Base-by-base conservation (phyloP, 2,888 invertebrate genomes). In the Ophioninae sp. region DNA sequence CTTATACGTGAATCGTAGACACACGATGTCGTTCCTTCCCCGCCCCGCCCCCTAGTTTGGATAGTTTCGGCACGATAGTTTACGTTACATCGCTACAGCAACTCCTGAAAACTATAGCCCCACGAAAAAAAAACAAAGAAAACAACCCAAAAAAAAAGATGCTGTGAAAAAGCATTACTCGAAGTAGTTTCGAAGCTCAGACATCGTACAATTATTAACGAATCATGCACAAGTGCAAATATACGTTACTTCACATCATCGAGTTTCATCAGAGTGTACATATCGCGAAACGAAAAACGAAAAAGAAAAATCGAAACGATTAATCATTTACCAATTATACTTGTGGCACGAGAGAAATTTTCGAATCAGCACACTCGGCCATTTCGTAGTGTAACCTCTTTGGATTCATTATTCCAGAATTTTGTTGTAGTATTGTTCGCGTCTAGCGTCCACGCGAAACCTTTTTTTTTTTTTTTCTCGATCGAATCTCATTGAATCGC, bases 151-250 rank as follows among this genome's bases (percentile, higher is more conserved):
- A 77, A 41, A 44, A 77, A 79, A 65, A 6, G 73, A 87, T 87
- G 84, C 89, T 91, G 91, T 91, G 91, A 90, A 91, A 91, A 91
- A 91, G 91, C 89, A 88, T 91, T 91, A 88, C 89, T 88, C 83
- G 81, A 75, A 85, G 30, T 30, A 65, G 70, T 81, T 72, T 56
- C 79, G 50, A 79, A 74, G 64, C 64, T 81, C 73, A 68, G 68
- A 62, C 23, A 13, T 39, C 41, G 7, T 23, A 57, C 57, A 44
- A 57, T 57, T 41, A 59, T 50, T 67, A 30, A 78, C 78, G 75
- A 68, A 79, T 79, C 68, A 50, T 79, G 68, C 79, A 82, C 70
- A 79, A 37, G 37, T 23, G 41, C 59, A 2, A 56, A 30, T 30
- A 30, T 30, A 30, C 30, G 30, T 2, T 17, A 59, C 59, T 39